phyloP scores from a whole-genome alignment of 53 echinoderm and acorn worm species.

The Patiria pectinifera region DNA sequence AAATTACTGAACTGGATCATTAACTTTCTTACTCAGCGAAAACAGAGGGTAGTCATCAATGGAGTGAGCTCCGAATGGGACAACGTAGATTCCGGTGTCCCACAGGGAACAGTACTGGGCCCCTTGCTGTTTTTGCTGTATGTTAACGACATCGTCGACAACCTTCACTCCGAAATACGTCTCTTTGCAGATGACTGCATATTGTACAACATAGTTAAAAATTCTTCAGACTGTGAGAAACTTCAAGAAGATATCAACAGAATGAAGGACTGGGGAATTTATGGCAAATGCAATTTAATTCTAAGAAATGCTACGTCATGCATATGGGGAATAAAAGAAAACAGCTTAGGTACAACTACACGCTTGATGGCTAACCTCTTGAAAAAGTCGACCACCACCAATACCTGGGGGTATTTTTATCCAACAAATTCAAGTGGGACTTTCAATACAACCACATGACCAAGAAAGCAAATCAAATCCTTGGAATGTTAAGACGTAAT shows the following conservation, averaged over 20 bases:
- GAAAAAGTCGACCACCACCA: conserved; percentile 14
- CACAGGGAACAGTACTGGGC: conserved; percentile 30
- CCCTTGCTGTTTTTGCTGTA: conserved; percentile 30
- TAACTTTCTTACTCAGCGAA: conserved; percentile 13
- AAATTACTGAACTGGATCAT: not conserved
- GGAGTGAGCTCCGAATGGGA: conserved; percentile 27
- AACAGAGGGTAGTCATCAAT: conserved; percentile 18
- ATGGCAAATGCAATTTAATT: conserved; percentile 5
- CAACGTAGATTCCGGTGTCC: not conserved
- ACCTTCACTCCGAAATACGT: conserved; percentile 30
- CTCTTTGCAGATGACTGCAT: conserved; percentile 4
- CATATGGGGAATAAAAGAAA: not conserved
- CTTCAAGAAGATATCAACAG: conserved; percentile 1
- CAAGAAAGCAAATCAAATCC: conserved; percentile 29
- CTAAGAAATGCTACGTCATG: conserved; percentile 3
- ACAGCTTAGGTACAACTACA: not conserved
- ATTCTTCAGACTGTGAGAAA: not conserved
- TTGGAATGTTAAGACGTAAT: conserved; percentile 15
- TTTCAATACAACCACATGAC: conserved; percentile 22
- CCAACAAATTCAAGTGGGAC: conserved; percentile 20
- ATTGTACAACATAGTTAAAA: not conserved
- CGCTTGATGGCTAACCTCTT: not conserved
- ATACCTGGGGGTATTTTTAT: conserved; percentile 35
- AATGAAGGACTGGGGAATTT: too few relatives aligned
- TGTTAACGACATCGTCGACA: conserved; percentile 16